phyloP scores from a whole-genome alignment of 1,140 invertebrate genomes.

The Monochamus saltuarius region DNA sequence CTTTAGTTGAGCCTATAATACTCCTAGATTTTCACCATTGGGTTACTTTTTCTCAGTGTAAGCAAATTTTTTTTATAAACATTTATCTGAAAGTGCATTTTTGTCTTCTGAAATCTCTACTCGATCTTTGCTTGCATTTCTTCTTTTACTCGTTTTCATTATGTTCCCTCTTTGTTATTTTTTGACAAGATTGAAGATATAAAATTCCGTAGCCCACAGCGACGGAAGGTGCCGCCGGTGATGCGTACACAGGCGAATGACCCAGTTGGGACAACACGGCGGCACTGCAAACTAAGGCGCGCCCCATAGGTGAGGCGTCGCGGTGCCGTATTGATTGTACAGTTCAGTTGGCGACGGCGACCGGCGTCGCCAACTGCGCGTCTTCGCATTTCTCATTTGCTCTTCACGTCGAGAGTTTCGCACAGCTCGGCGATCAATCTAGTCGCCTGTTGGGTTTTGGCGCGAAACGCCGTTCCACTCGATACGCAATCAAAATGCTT shows the following conservation, averaged over 20 bases:
- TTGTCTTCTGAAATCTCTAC: too few species aligned
- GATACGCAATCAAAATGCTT: background rate
- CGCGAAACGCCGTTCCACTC: constrained; percentile 8
- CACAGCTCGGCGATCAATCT: background rate
- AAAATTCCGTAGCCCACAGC: background rate
- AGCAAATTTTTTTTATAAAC: too few species aligned
- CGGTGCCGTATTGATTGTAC: constrained; percentile 18
- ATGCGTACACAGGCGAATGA: constrained; percentile 11
- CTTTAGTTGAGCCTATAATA: too few species aligned
- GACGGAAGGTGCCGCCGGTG: background rate
- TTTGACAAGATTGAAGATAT: too few species aligned
- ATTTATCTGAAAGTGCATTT: too few species aligned
- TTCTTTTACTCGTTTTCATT: too few species aligned
- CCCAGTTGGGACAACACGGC: constrained; percentile 17
- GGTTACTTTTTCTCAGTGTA: too few species aligned
- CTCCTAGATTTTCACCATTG: too few species aligned
- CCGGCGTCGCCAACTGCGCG: constrained; percentile 13
- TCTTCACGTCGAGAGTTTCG: constrained; percentile 7
- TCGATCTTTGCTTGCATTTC: too few species aligned
- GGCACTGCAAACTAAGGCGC: constrained; percentile 6
- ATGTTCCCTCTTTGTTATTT: too few species aligned
- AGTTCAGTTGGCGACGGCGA: constrained; percentile 19
- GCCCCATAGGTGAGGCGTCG: constrained; percentile 12
- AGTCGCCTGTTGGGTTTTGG: constrained; percentile 12
- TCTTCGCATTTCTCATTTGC: constrained; percentile 3